A percentile compares a stretch with the other conserved stretches of the same genome.
These are phyloP conservation scores for Brachyistius frenatus DNA, from an alignment of 2,113 vertebrate genomes.

Conservation along the genomic window DNA sequence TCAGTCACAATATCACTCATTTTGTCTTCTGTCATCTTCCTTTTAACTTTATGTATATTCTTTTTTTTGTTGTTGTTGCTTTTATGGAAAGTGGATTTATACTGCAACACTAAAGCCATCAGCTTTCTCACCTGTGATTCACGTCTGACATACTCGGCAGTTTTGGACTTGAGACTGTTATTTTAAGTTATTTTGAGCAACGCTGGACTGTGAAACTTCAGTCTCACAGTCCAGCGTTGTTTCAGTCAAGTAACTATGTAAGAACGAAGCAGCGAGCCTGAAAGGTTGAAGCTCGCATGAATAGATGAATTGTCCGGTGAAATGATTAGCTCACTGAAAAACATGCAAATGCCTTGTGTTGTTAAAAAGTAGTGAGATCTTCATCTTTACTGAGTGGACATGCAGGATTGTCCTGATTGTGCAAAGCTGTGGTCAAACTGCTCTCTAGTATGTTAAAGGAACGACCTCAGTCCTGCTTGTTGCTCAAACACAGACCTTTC, in stretches of 20 bases:
- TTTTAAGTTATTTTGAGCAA: background rate
- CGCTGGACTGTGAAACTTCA: background rate
- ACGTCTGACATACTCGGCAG: background rate
- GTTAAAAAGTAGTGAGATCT: background rate
- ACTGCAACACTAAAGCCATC: too few species aligned
- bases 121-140: too few species aligned
- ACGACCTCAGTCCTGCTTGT: background rate
- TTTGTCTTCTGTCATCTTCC: too few species aligned
- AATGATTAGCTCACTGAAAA: slow-evolving; percentile 48
- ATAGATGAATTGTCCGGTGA: slow-evolving; percentile 29
- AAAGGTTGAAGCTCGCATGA: slow-evolving; percentile 21
- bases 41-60: too few species aligned
- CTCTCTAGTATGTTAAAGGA: slow-evolving; percentile 16
- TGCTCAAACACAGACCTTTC: slow-evolving; percentile 64
- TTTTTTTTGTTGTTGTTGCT: too few species aligned
- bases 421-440: background rate
- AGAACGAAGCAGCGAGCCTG: background rate
- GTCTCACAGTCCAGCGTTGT: too few species aligned
- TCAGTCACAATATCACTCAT: too few species aligned
- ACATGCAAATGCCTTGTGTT: background rate
- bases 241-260: background rate
- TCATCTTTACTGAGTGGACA: background rate
- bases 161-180: background rate
- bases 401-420: background rate
- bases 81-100: too few species aligned